These are phyloP conservation scores for Hippocampus kuda DNA, from an alignment of 2,797 vertebrate genomes.

Conservation along the genomic window DNA sequence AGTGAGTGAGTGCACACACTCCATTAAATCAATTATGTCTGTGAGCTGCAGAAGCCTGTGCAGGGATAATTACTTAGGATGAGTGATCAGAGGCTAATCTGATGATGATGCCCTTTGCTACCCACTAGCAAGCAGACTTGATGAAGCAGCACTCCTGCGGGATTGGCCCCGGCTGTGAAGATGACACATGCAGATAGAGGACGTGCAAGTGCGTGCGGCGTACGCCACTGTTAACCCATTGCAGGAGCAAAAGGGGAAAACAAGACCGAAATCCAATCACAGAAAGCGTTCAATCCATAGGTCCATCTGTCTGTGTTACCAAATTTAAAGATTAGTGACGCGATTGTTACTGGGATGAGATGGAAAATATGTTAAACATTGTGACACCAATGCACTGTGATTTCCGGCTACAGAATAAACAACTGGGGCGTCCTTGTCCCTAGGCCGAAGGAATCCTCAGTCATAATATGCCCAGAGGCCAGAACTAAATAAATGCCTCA, in stretches of 20 bases:
- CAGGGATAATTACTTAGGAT: conserved; percentile 59
- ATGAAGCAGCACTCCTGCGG: conserved; percentile 53
- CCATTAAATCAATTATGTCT: conserved; percentile 59
- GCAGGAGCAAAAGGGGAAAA: neutral
- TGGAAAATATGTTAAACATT: neutral
- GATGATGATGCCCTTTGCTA: conserved; percentile 60
- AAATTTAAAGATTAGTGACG: neutral
- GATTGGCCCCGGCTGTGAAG: conserved; percentile 24
- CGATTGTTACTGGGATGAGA: neutral
- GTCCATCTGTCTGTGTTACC: neutral
- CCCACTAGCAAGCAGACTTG: conserved; percentile 48
- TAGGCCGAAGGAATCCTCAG: too few relatives aligned
- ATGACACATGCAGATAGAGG: neutral
- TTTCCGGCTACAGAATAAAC: too few relatives aligned
- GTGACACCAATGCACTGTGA: neutral
- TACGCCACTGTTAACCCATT: neutral
- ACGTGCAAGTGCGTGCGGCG: neutral
- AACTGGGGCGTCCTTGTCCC: too few relatives aligned
- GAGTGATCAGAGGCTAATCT: conserved; percentile 59
- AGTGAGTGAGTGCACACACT: conserved; percentile 37
- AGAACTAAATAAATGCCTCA: too few relatives aligned
- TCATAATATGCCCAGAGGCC: too few relatives aligned
- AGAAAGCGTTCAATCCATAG: neutral
- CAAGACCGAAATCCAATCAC: neutral
- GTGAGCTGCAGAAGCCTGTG: conserved; percentile 47